A percentile compares a stretch with the other conserved stretches of the same genome.
Evolutionary conservation across 2,113 vertebrate species (phyloP).

Genomic region (Uropsilus gracilis): DNA sequence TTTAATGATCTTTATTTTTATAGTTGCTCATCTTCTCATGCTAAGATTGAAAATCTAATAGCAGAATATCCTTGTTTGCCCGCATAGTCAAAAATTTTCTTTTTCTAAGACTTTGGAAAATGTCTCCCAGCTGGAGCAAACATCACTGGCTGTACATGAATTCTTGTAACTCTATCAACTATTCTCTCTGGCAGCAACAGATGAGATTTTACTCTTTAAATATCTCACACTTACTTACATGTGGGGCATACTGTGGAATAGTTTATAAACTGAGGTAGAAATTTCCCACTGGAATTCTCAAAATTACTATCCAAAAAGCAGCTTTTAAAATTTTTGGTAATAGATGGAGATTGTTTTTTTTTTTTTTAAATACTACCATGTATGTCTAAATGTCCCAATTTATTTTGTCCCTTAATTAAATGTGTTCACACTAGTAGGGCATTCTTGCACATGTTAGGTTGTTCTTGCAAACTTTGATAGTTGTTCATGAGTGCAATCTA

Average conservation of each 20-base stretch:
- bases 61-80: not conserved
- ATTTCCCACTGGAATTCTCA: not conserved
- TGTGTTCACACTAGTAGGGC: not conserved
- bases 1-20: conserved; percentile 4
- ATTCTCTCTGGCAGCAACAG: not conserved
- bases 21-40: not conserved
- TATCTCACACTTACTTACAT: not conserved
- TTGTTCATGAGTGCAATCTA: not conserved
- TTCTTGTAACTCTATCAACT: not conserved
- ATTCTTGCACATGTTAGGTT: not conserved
- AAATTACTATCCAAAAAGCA: conserved; percentile 15
- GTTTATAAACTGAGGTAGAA: conserved; percentile 14
- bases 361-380: not conserved
- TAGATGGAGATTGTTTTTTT: not conserved
- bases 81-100: not conserved
- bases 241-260: not conserved
- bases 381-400: not conserved
- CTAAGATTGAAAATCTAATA: not conserved
- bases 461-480: not conserved
- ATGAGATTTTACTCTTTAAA: not conserved
- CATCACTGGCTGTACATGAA: not conserved
- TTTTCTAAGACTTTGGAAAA: conserved; percentile 7
- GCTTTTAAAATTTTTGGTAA: not conserved
- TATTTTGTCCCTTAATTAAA: conserved; percentile 38
- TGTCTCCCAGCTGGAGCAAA: not conserved